A percentile compares a stretch with the other conserved stretches of the same genome.
These are phyloP conservation scores for Parnassius glacialis DNA, from an alignment of 2,888 invertebrate species.

Conservation along the genomic window DNA sequence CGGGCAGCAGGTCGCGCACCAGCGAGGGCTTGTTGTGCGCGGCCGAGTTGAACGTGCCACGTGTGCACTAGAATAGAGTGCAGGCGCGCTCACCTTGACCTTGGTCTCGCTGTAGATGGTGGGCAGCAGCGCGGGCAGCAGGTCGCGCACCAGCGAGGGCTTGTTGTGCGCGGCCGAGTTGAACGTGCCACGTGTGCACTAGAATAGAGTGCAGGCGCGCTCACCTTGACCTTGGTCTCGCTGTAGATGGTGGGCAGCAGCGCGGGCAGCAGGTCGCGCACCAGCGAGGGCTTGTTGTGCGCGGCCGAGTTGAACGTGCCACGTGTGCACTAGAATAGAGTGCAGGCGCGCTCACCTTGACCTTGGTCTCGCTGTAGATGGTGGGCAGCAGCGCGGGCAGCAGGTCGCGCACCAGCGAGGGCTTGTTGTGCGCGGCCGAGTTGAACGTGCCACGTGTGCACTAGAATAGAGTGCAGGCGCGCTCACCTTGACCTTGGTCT, in stretches of 20 bases:
- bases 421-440: too few relatives aligned
- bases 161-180: constrained; percentile 99
- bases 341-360: too few relatives aligned
- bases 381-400: too few relatives aligned
- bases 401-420: too few relatives aligned
- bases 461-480: too few relatives aligned
- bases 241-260: constrained; percentile 87
- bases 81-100: constrained; percentile 85
- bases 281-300: constrained; percentile 98
- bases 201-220: too few relatives aligned
- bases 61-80: too few relatives aligned
- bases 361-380: too few relatives aligned
- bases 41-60: constrained; percentile 95
- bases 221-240: too few relatives aligned
- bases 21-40: constrained; percentile 99
- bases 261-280: constrained; percentile 93
- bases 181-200: constrained; percentile 82
- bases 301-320: constrained; percentile 82
- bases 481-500: too few relatives aligned
- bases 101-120: constrained; percentile 97
- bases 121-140: constrained; percentile 93
- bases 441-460: too few relatives aligned
- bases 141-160: constrained; percentile 95
- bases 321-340: too few relatives aligned
- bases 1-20: constrained; percentile 93